Evolutionary conservation across 2,797 vertebrate genomes (phyloP).

Genomic region (Rhyacichthys aspro): DNA sequence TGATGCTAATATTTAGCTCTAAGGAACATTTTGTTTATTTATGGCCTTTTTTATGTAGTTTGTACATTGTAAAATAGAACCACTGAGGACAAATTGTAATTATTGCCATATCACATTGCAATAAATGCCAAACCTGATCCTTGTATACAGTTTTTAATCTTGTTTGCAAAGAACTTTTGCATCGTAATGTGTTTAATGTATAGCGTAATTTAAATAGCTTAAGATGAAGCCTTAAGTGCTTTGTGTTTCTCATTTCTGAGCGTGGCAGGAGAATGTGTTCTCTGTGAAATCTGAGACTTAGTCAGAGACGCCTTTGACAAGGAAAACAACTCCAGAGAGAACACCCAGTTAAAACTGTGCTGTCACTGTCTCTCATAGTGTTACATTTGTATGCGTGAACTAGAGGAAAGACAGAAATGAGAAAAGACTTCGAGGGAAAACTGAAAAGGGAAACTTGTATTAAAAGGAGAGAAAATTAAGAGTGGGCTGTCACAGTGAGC

Average conservation of each 20-base stretch:
- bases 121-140: slow-evolving; percentile 89
- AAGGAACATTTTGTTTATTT: slow-evolving; percentile 98
- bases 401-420: slow-evolving; percentile 26
- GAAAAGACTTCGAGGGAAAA: slow-evolving; percentile 11
- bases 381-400: slow-evolving; percentile 36
- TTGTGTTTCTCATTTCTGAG: slow-evolving; percentile 36
- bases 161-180: slow-evolving; percentile 23
- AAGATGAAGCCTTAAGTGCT: slow-evolving; percentile 10
- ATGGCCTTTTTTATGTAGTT: slow-evolving; percentile 97
- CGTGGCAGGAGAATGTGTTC: slow-evolving; percentile 54
- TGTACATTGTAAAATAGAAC: slow-evolving; percentile 99
- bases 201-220: slow-evolving; percentile 9
- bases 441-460: slow-evolving; percentile 27
- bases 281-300: slow-evolving; percentile 52
- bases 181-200: slow-evolving; percentile 19
- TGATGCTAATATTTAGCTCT: slow-evolving; percentile 89
- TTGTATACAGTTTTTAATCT: slow-evolving; percentile 35
- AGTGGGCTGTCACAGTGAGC: slow-evolving; percentile 55
- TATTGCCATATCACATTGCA: slow-evolving; percentile 88
- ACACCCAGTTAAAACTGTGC: slow-evolving; percentile 44
- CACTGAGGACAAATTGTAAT: slow-evolving; percentile 84
- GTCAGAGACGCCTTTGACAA: slow-evolving; percentile 51
- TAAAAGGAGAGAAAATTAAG: slow-evolving; percentile 54
- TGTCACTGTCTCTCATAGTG: slow-evolving; percentile 44
- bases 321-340: slow-evolving; percentile 54